Evolutionary conservation across 2,113 vertebrate genomes (phyloP).

Genomic region (Chrysochloris asiatica): DNA sequence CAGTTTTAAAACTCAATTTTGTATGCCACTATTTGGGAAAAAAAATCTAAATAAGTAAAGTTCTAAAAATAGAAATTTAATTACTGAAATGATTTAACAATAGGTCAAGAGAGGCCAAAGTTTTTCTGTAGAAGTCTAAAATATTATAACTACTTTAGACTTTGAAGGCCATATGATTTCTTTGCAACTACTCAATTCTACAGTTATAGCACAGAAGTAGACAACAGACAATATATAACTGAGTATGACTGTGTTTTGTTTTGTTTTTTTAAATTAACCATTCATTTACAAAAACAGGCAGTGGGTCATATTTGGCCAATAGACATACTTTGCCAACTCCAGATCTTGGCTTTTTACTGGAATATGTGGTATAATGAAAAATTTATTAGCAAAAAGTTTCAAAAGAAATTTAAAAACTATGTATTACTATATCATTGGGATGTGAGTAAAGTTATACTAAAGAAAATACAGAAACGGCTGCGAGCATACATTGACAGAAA

Average conservation of each 20-base stretch:
- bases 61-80: conserved; percentile 6
- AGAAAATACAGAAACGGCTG: too few species aligned
- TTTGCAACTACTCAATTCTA: not conserved
- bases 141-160: not conserved
- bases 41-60: not conserved
- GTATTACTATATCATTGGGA: not conserved
- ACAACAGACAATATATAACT: not conserved
- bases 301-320: not conserved
- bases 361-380: not conserved
- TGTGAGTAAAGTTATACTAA: too few species aligned
- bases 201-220: not conserved
- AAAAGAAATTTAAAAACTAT: not conserved
- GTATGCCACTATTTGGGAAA: not conserved
- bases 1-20: not conserved
- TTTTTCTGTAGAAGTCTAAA: not conserved
- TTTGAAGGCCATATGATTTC: not conserved
- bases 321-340: not conserved
- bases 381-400: not conserved
- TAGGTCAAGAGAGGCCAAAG: not conserved
- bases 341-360: not conserved
- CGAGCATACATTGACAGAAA: too few species aligned
- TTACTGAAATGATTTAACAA: not conserved
- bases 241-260: not conserved
- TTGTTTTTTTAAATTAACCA: too few species aligned
- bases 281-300: not conserved